Evolutionary conservation across 2,888 invertebrate species (phyloP).

Genomic region (Muschampia plurimacula): DNA sequence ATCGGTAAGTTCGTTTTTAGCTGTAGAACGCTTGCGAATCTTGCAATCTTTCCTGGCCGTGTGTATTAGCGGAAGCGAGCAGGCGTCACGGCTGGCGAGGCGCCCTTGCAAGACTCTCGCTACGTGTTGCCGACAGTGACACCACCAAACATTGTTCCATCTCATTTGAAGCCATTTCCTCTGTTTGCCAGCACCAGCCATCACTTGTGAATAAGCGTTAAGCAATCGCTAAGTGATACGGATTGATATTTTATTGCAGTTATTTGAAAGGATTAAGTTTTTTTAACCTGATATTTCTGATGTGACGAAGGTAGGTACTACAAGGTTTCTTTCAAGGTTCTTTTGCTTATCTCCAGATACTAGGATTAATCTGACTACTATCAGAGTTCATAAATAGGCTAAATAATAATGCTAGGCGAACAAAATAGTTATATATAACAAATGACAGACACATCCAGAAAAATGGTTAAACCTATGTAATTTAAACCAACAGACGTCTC

Average conservation of each 20-base stretch:
- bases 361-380: too few relatives aligned
- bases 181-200: constrained; percentile 19
- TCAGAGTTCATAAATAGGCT: too few relatives aligned
- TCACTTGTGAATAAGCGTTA: constrained; percentile 7
- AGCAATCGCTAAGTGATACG: constrained; percentile 27
- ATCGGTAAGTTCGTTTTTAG: background rate
- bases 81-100: constrained; percentile 73
- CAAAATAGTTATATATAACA: too few relatives aligned
- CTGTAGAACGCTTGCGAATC: background rate
- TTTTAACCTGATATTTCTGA: too few relatives aligned
- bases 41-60: constrained; percentile 39
- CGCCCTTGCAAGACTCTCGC: constrained; percentile 65
- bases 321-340: background rate
- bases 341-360: too few relatives aligned
- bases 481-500: background rate
- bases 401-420: too few relatives aligned
- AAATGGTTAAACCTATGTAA: background rate
- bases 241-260: constrained; percentile 32
- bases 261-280: background rate
- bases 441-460: background rate
- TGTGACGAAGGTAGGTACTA: background rate
- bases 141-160: constrained; percentile 63
- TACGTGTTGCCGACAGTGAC: constrained; percentile 43
- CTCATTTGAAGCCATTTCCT: constrained; percentile 68
- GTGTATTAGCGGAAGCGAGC: constrained; percentile 64